Percentiles rank a stretch among this genome's conserved stretches.
phyloP scores from a whole-genome alignment of 1,140 invertebrate genomes.

The Lepidurus couesii region DNA sequence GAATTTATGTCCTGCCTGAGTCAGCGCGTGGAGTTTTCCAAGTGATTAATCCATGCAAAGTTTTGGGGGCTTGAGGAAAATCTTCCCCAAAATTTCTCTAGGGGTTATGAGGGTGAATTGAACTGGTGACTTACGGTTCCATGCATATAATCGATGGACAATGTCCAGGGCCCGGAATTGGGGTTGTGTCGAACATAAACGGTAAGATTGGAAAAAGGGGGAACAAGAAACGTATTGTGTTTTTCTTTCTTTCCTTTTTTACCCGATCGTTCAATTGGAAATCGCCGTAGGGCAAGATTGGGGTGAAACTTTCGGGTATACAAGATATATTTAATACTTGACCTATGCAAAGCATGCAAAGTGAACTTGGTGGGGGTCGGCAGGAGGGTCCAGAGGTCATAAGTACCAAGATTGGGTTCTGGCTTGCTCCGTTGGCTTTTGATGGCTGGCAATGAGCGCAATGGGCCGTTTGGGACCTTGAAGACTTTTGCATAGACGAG shows the following conservation, averaged over 20 bases:
- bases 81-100: not conserved
- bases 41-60: not conserved
- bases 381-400: not conserved
- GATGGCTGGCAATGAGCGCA: conserved; percentile 9
- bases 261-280: not conserved
- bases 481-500: not conserved
- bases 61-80: not conserved
- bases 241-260: not conserved
- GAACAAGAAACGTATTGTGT: not conserved
- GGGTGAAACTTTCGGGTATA: not conserved
- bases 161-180: not conserved
- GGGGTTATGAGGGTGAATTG: conserved; percentile 12
- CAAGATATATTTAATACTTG: conserved; percentile 8
- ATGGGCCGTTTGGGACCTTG: not conserved
- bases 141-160: conserved; percentile 15
- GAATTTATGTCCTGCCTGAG: not conserved
- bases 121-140: conserved; percentile 14
- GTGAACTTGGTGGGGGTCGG: not conserved
- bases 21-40: not conserved
- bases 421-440: conserved; percentile 13
- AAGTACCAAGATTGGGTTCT: conserved; percentile 2
- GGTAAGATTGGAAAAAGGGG: not conserved
- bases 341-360: conserved; percentile 19
- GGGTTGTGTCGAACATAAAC: not conserved
- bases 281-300: conserved; percentile 7